Percentiles rank a stretch among this genome's conserved stretches.
Evolutionary conservation across 2,888 invertebrate genomes (phyloP).

Genomic region (Emesis russula): DNA sequence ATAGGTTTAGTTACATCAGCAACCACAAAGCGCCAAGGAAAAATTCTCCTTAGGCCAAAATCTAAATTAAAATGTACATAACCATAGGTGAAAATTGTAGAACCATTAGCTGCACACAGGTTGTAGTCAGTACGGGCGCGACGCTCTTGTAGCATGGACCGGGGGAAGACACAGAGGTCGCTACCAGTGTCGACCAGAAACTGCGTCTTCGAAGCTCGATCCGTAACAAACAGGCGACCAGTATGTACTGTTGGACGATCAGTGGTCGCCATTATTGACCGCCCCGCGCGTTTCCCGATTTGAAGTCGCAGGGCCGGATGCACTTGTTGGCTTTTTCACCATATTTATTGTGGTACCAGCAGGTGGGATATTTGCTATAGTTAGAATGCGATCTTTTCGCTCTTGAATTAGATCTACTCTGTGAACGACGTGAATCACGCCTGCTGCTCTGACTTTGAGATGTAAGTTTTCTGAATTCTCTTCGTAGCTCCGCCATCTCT

Average conservation of each 20-base stretch:
- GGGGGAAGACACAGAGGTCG: no score
- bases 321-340: slow-evolving; percentile 61
- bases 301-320: slow-evolving; percentile 45
- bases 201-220: slow-evolving; percentile 32
- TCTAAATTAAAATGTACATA: no score
- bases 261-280: slow-evolving; percentile 86
- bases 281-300: slow-evolving; percentile 69
- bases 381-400: slow-evolving; percentile 45
- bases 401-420: neutral
- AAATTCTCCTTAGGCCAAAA: no score
- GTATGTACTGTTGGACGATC: slow-evolving; percentile 46
- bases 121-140: no score
- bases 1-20: slow-evolving; percentile 42
- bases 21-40: no score
- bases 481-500: neutral
- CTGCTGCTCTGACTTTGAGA: neutral
- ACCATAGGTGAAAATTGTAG: no score
- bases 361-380: slow-evolving; percentile 55
- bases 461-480: neutral
- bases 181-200: no score
- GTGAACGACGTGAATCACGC: neutral
- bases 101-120: no score
- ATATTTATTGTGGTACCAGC: slow-evolving; percentile 79
- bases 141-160: no score
- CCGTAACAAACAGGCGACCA: slow-evolving; percentile 51